Conservation (phyloP, 2,888 invertebrate genomes). For the Scaptomyza cyrtandrae region DNA sequence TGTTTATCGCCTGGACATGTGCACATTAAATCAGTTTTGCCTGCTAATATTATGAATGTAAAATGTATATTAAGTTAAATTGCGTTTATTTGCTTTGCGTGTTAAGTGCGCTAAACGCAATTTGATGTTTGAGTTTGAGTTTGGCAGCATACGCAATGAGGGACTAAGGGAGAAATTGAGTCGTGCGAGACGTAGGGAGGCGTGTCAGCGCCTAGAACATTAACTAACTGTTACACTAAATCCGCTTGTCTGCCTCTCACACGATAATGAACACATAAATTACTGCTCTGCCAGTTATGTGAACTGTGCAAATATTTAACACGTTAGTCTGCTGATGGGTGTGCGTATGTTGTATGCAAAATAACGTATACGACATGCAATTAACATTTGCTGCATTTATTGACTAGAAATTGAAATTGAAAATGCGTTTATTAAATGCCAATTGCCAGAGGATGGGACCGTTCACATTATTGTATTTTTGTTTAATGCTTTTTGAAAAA, state of each 20-base stretch:
- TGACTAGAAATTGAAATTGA: conserved; percentile 73
- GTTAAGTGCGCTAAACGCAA: conserved; percentile 73
- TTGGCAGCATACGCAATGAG: conserved; percentile 16
- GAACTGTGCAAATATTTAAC: conserved; percentile 57
- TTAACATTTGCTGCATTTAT: conserved; percentile 57
- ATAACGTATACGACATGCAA: conserved; percentile 52
- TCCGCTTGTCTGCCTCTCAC: conserved; percentile 22
- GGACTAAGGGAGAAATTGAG: background rate
- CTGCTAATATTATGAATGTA: conserved; percentile 24
- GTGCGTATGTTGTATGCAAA: conserved; percentile 26
- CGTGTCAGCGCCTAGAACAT: conserved; percentile 42
- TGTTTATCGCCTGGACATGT: conserved; percentile 53
- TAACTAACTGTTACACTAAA: conserved; percentile 61
- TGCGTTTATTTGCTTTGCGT: conserved; percentile 68
- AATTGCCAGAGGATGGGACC: conserved; percentile 35
- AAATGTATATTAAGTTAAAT: conserved; percentile 25
- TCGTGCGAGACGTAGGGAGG: conserved; percentile 9
- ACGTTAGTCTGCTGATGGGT: conserved; percentile 1
- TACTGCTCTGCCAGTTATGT: conserved; percentile 39
- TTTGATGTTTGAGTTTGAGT: conserved; percentile 65
- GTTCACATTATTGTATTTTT: background rate
- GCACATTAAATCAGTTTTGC: conserved; percentile 33
- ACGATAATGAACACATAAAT: conserved; percentile 75
- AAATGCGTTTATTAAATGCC: conserved; percentile 69
- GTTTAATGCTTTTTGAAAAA: conserved; percentile 42